phyloP scores from a whole-genome alignment of 2,797 vertebrate species.

The Falco novaeseelandiae region DNA sequence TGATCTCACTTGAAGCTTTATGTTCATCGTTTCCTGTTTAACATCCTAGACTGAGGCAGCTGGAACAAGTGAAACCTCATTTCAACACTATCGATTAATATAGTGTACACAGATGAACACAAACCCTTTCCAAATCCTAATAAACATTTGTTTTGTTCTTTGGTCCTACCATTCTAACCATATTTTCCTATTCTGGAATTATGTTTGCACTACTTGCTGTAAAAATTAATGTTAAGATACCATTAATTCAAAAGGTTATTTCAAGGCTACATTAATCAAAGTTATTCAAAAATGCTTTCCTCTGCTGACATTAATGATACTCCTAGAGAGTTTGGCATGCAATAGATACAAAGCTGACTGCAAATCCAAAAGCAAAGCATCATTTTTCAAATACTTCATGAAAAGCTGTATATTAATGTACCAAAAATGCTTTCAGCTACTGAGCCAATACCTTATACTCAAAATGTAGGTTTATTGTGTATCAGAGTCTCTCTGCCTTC shows the following conservation, averaged over 20 bases:
- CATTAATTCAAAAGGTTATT: background rate
- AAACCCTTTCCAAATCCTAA: background rate
- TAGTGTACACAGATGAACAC: background rate
- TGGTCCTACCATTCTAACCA: background rate
- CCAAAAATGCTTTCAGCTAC: background rate
- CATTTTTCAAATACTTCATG: background rate
- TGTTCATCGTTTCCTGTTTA: conserved; percentile 37
- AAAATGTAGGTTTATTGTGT: background rate
- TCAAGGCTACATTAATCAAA: background rate
- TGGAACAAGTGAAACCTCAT: conserved; percentile 2
- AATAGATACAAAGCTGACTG: background rate
- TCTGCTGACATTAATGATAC: background rate
- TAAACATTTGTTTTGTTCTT: background rate
- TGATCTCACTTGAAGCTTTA: conserved; percentile 21
- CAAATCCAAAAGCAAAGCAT: background rate
- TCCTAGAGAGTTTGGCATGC: background rate
- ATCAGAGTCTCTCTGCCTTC: background rate
- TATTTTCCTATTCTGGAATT: background rate
- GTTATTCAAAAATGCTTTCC: background rate
- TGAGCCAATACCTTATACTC: background rate
- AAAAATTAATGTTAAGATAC: background rate
- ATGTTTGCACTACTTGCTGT: background rate
- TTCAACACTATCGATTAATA: background rate
- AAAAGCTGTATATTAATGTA: background rate
- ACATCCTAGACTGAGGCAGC: background rate